phyloP scores from a whole-genome alignment of 2,113 vertebrate genomes.

The Callaeas wilsoni region DNA sequence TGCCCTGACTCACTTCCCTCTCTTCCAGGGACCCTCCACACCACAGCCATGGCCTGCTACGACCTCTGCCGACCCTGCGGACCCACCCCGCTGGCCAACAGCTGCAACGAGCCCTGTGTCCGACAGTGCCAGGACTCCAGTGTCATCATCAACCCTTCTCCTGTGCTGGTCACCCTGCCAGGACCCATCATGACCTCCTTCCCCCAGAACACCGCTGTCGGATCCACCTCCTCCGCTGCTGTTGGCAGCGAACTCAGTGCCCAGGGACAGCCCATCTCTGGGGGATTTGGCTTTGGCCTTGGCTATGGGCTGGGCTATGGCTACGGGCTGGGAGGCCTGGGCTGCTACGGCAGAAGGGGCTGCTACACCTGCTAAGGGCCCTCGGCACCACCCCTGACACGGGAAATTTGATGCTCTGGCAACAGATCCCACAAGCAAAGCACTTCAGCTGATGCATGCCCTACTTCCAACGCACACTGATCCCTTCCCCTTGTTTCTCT shows the following conservation, averaged over 20 bases:
- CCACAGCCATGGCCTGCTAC: too few species aligned
- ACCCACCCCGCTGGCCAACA: neutral
- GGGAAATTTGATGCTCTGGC: neutral
- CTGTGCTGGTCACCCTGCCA: too few species aligned
- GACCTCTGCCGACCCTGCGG: neutral
- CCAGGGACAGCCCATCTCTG: neutral
- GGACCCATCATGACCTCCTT: neutral
- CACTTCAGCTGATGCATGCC: too few species aligned
- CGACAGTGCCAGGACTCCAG: conserved; percentile 43
- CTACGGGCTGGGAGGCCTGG: neutral
- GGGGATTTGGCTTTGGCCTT: neutral
- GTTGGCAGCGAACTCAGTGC: too few species aligned
- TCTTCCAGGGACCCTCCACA: neutral
- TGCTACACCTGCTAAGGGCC: neutral
- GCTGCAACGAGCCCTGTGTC: conserved; percentile 1
- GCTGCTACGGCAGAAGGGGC: neutral
- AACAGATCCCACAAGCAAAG: too few species aligned
- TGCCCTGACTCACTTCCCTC: too few species aligned
- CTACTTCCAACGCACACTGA: accelerated
- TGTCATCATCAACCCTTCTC: too few species aligned
- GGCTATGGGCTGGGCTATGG: neutral
- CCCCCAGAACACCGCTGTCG: neutral
- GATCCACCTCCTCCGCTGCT: too few species aligned
- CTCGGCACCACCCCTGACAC: neutral
- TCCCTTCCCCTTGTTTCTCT: neutral